These are phyloP conservation scores for Thyatira batis DNA, from an alignment of 2,888 invertebrate genomes.

Conservation along the genomic window DNA sequence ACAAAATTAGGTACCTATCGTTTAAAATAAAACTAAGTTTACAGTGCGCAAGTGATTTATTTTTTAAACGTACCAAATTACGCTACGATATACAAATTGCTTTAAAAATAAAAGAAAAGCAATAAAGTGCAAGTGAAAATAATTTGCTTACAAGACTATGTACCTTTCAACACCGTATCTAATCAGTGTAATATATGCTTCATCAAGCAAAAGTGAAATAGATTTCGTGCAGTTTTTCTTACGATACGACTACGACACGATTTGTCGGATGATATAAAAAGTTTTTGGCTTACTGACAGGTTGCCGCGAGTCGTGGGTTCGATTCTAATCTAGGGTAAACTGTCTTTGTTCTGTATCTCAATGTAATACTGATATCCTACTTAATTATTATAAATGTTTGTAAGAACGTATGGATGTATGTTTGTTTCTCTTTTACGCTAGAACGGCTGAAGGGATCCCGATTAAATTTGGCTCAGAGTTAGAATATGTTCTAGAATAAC, in stretches of 20 bases:
- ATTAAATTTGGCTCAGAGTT: too few species aligned
- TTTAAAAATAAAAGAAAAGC: conserved; percentile 14
- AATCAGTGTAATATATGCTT: conserved; percentile 2
- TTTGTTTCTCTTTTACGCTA: too few species aligned
- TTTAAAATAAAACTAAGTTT: too few species aligned
- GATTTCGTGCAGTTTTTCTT: neutral
- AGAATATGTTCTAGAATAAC: too few species aligned
- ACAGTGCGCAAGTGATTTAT: neutral
- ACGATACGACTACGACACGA: neutral
- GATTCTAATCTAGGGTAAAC: too few species aligned
- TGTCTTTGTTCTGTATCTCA: neutral
- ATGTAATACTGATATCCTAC: neutral
- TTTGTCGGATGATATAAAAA: neutral
- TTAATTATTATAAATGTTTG: neutral
- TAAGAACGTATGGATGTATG: too few species aligned
- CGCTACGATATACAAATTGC: neutral
- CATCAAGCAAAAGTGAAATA: neutral
- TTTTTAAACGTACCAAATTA: neutral
- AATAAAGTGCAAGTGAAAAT: conserved; percentile 13
- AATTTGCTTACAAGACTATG: conserved; percentile 7
- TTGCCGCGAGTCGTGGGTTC: too few species aligned
- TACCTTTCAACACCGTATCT: conserved; percentile 5
- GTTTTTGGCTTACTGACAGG: neutral
- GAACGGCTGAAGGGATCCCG: too few species aligned
- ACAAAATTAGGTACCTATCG: too few species aligned